Evolutionary conservation across 2,888 invertebrate genomes (phyloP).

Genomic region (Trachelus iudaicus): DNA sequence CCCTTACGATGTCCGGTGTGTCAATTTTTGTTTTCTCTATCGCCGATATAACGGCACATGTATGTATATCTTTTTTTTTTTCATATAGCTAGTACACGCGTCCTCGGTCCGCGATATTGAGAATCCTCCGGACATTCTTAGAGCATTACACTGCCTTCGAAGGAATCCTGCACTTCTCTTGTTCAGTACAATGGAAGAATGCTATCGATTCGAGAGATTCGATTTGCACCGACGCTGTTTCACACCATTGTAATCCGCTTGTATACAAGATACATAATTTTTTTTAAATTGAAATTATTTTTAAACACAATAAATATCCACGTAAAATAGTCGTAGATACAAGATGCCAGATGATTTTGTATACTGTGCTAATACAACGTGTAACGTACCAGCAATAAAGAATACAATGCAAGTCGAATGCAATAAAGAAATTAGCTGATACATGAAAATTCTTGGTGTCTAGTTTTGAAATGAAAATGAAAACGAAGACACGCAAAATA

Average conservation of each 20-base stretch:
- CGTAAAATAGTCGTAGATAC: neutral
- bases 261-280: neutral
- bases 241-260: neutral
- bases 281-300: neutral
- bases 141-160: neutral
- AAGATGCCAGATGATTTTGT: neutral
- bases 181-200: neutral
- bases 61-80: neutral
- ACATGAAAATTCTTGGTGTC: neutral
- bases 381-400: neutral
- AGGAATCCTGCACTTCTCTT: neutral
- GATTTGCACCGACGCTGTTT: neutral
- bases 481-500: neutral
- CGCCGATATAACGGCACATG: neutral
- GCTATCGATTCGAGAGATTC: neutral
- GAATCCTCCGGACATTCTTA: neutral
- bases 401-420: neutral
- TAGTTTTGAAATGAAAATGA: neutral
- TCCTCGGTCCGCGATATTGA: neutral
- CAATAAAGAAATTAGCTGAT: neutral
- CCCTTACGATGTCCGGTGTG: neutral
- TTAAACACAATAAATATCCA: neutral
- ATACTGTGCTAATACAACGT: neutral
- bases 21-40: neutral
- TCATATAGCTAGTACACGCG: too few relatives aligned